Evolutionary conservation across 2,888 invertebrate genomes (phyloP), one percentile per base, ranked within the genome.

Genomic region (Epiblema foenella): DNA sequence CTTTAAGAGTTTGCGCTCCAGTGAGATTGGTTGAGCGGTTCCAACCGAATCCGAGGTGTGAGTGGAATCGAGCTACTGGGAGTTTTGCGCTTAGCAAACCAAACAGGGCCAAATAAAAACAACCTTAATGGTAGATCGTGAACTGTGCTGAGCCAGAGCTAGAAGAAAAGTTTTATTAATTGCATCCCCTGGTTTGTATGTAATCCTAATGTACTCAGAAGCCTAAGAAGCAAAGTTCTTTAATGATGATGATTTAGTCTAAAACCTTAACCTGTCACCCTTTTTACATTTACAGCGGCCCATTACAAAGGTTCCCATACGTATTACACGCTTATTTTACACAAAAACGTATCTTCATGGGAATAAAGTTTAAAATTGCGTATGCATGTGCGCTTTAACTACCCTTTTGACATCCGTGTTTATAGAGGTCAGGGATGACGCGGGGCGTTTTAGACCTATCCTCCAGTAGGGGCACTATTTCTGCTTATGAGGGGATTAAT

Each of bases 401-500:
- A 15, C 29, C 17, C 15, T 17, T 49, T 46, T 59, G 18, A 11
- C 5, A 8, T 29, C 15, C n/a, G n/a, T 49, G 46, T 60, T 15
- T n/a, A 46, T 24, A 42, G 9, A 29, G 24, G 29, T 18, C 17
- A 17, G 42, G 42, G 20, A 46, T 57, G 12, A n/a, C n/a, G n/a
- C 24, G 24, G 29, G 49, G 60, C 24, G 42, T 29, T 49, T 17
- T 29, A 60, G 17, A 12, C 24, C n/a, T n/a, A 60, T 49, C 49
- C 46, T 49, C n/a, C n/a, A n/a, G n/a, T n/a, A n/a, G n/a, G n/a
- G n/a, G n/a, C n/a, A 42, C 18, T 39, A 17, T n/a, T 60, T 11
- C 24, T 10, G 24, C 17, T 62, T 46, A 62, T n/a, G 46, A 29
- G 29, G 17, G 49, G 49, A 46, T 33, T 49, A 62, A 62, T n/a